phyloP scores from a whole-genome alignment of 23 tunicate genomes.

The Ciona savignyi region DNA sequence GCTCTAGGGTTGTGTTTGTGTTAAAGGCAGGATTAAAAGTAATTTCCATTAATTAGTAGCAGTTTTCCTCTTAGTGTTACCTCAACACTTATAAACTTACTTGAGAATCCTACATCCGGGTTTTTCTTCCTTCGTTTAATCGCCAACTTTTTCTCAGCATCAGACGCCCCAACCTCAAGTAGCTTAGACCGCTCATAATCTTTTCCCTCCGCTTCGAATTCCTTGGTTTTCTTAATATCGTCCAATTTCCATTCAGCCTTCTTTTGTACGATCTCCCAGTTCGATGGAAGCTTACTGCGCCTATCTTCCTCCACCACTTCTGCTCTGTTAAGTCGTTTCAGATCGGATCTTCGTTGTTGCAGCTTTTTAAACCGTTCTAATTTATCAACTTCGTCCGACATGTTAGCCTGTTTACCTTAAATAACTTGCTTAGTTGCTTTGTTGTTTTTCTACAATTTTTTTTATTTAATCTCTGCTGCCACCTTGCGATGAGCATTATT shows the following conservation, averaged over 20 bases:
- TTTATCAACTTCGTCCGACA: constrained; percentile 1
- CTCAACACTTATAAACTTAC: too few relatives aligned
- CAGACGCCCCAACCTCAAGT: constrained; percentile 52
- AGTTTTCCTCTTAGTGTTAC: too few relatives aligned
- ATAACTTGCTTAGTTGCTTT: too few relatives aligned
- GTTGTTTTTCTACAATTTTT: too few relatives aligned
- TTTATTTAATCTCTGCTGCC: too few relatives aligned
- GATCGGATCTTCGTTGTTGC: constrained; percentile 46
- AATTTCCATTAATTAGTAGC: too few relatives aligned
- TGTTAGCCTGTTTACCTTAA: too few relatives aligned
- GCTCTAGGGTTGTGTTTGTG: too few relatives aligned
- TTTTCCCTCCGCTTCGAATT: constrained; percentile 56
- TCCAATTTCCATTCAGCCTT: constrained; percentile 76
- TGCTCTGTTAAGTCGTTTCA: constrained; percentile 53
- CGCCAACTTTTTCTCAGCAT: constrained; percentile 55
- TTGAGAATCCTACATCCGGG: constrained; percentile 81
- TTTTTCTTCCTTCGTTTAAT: constrained; percentile 52
- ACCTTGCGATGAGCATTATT: too few relatives aligned
- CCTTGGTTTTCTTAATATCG: constrained; percentile 54
- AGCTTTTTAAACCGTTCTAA: constrained; percentile 33
- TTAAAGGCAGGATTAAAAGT: too few relatives aligned
- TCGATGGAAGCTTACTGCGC: constrained; percentile 58
- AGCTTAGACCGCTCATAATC: constrained; percentile 70
- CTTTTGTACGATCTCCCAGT: constrained; percentile 75
- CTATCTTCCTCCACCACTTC: constrained; percentile 94